Conservation (phyloP, 2,797 vertebrate genomes). For the Melanotaenia pygmaea region DNA sequence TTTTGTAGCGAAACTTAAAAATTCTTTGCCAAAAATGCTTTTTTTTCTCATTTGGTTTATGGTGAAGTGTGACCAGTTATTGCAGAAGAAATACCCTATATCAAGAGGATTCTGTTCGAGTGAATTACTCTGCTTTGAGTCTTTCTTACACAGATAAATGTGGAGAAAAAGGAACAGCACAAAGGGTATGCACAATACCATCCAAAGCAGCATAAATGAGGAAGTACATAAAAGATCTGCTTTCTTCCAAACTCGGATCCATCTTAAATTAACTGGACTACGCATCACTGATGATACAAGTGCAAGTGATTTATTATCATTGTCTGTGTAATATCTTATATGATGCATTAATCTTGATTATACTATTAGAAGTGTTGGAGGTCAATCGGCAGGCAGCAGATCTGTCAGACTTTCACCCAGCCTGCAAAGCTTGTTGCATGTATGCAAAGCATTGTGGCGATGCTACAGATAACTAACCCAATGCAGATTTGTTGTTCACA, state of each 20-base stretch:
- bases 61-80: too few species aligned
- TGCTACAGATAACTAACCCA: conserved; percentile 6
- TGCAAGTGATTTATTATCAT: background rate
- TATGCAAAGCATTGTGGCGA: background rate
- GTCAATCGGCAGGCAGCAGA: background rate
- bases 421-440: background rate
- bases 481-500: background rate
- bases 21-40: too few species aligned
- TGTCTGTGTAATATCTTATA: background rate
- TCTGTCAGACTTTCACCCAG: background rate
- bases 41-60: too few species aligned
- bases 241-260: background rate
- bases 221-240: background rate
- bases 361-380: background rate
- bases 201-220: background rate
- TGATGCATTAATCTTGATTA: background rate
- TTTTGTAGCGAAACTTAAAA: background rate
- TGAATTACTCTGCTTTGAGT: background rate
- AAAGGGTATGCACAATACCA: background rate
- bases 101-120: background rate
- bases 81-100: too few species aligned
- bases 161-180: background rate
- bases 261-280: background rate
- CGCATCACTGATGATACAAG: background rate
- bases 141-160: background rate